phyloP scores from a whole-genome alignment of 2,888 invertebrate genomes.

The Argyra leucocephala region DNA sequence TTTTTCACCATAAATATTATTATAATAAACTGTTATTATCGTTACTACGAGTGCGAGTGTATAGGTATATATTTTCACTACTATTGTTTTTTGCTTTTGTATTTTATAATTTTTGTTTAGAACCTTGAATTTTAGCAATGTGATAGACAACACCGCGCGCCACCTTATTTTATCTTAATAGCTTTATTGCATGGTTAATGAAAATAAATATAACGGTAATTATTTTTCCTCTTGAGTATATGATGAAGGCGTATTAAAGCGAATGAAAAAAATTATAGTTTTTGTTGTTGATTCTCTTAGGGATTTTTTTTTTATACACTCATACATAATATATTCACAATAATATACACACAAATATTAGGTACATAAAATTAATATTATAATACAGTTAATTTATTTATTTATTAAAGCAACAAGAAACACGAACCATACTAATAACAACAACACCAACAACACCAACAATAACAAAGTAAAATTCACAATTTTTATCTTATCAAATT shows the following conservation, averaged over 20 bases:
- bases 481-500: slow-evolving; percentile 2
- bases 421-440: background rate
- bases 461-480: background rate
- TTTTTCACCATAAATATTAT: no score
- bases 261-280: background rate
- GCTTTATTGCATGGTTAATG: slow-evolving; percentile 14
- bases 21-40: no score
- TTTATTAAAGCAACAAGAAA: background rate
- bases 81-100: no score
- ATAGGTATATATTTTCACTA: no score
- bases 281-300: background rate
- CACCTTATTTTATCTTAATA: slow-evolving; percentile 8
- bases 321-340: no score
- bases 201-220: slow-evolving; percentile 13
- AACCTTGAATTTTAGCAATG: no score
- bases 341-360: background rate
- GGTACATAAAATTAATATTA: background rate
- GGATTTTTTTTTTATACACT: no score
- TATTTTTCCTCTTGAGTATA: background rate
- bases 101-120: no score
- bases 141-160: background rate
- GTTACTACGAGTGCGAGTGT: no score
- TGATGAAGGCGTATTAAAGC: background rate
- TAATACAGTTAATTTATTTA: background rate
- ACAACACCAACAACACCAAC: background rate